Base-by-base conservation (phyloP, 2,113 vertebrate genomes). In the Mormyrus iriodes region DNA sequence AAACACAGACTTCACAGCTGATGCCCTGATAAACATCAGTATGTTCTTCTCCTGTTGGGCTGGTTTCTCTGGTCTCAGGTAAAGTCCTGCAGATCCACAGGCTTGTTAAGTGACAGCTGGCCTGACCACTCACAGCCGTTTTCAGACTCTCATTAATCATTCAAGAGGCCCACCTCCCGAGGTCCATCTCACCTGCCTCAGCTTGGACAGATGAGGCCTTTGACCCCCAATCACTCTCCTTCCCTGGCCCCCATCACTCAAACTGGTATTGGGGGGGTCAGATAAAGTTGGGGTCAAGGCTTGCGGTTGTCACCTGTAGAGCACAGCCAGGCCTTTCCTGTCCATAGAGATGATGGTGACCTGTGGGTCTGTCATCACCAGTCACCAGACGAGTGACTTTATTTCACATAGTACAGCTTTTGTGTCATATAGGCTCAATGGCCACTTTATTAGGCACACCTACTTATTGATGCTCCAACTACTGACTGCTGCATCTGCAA, bases 131-230 rank as follows among this genome's bases (percentile, higher is more conserved):
- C 73, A 19, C 73, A 79, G 0, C 73, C 65, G 2, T 48, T 39
- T 51, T 82, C 88, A 42, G 48, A 10, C 46, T 53, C 8, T 69
- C 69, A 88, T 88, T 51, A 88, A 88, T 88, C 88, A 82, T 31
- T 83, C 73, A 17, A 42, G 46, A 53, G 61, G 46, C 17, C 87
- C 7, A 3, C 61, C 61, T 69, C 44, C 31, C 7, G 17, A 17
- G 65, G 58, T 73, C 21, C 48, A 15, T 35, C 49, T 44, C 73
- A 79, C 48, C 88, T 82, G 69, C 73, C 65, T 9, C 35, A 83
- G 51, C 51, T 17, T 79, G 48, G 44, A 88, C 88, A 88, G 88
- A 82, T 82, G 88, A 82, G 49, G 24, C 87, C 87, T 44, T 61
- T 48, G 42, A 48, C 87, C 87, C 87, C 35, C 31, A 35, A 42